Percentiles rank a stretch among this genome's conserved stretches.
Evolutionary conservation across 2,888 invertebrate species (phyloP).

Genomic region (Cephus spinipes): DNA sequence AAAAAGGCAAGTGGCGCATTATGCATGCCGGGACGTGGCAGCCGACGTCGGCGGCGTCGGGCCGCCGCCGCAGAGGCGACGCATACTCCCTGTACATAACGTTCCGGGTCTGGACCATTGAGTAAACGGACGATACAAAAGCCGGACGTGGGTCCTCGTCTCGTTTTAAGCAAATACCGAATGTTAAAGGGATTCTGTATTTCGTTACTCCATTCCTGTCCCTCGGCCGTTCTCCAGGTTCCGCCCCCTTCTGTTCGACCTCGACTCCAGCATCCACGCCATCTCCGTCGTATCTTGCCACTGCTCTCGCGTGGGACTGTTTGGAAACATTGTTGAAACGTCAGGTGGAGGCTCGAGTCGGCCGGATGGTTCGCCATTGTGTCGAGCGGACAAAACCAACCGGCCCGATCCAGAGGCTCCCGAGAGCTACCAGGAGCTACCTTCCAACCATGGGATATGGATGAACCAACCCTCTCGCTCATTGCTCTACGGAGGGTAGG

Average conservation of each 20-base stretch:
- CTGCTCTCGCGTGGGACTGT: conserved; percentile 29
- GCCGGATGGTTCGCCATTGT: not conserved
- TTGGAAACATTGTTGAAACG: conserved; percentile 57
- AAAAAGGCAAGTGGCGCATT: conserved; percentile 43
- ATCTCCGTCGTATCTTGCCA: conserved; percentile 3
- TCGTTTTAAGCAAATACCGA: conserved; percentile 50
- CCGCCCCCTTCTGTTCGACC: not conserved
- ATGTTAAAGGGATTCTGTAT: conserved; percentile 47
- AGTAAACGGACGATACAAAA: conserved; percentile 47
- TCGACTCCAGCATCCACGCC: not conserved
- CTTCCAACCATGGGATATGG: too few species aligned
- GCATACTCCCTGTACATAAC: not conserved
- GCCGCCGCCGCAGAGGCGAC: conserved; percentile 4
- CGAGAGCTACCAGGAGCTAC: too few species aligned
- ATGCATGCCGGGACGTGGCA: conserved; percentile 35
- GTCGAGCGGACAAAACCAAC: not conserved
- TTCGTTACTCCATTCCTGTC: not conserved
- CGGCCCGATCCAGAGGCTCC: not conserved
- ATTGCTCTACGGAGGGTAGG: not conserved
- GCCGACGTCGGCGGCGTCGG: conserved; percentile 12
- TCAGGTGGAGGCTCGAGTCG: conserved; percentile 30
- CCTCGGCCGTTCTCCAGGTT: not conserved
- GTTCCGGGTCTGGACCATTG: conserved; percentile 26
- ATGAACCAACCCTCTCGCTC: too few species aligned
- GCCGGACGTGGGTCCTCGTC: conserved; percentile 47